These are phyloP conservation scores for Pristionchus entomophagus DNA, from an alignment of 2,888 invertebrate genomes.

Conservation along the genomic window DNA sequence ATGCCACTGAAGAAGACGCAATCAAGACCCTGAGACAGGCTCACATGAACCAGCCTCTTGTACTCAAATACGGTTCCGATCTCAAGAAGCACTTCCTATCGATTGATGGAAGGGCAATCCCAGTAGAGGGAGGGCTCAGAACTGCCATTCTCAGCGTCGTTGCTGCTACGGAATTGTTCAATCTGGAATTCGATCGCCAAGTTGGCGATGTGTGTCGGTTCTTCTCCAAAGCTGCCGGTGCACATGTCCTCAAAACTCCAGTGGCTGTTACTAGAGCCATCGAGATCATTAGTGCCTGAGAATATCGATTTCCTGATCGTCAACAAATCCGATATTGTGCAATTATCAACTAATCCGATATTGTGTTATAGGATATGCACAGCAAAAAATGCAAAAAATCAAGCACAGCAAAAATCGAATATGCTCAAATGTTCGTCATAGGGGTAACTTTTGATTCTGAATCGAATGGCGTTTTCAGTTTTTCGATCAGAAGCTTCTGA, in stretches of 20 bases:
- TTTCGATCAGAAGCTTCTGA: too few species aligned
- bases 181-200: background rate
- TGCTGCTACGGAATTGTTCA: background rate
- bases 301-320: too few species aligned
- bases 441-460: too few species aligned
- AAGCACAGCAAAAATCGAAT: too few species aligned
- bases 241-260: background rate
- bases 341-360: too few species aligned
- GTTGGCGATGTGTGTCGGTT: background rate
- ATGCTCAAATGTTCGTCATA: too few species aligned
- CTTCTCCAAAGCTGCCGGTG: background rate
- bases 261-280: background rate
- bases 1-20: too few species aligned
- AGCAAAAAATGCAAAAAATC: too few species aligned
- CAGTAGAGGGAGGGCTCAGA: background rate
- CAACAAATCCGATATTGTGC: too few species aligned
- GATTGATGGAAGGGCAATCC: background rate
- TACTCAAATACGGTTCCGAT: background rate
- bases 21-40: background rate
- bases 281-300: background rate
- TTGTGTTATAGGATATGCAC: too few species aligned
- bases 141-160: background rate
- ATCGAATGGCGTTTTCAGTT: too few species aligned
- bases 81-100: background rate
- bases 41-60: background rate